Evolutionary conservation across 2,888 invertebrate genomes (phyloP).

Genomic region (Harpalus rubripes): DNA sequence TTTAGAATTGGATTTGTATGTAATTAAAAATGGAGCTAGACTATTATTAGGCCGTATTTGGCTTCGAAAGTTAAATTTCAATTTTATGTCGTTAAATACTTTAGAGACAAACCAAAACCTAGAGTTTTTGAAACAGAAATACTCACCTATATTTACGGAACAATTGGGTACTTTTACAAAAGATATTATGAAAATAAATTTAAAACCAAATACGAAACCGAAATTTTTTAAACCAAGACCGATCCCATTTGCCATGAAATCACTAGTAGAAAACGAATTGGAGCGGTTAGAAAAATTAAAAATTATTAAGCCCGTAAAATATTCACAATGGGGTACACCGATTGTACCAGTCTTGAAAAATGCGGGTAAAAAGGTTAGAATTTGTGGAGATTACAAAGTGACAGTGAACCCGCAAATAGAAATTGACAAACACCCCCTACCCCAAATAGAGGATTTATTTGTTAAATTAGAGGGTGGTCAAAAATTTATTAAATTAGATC

Average conservation of each 20-base stretch:
- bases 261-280: conserved; percentile 70
- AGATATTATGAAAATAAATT: conserved; percentile 10
- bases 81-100: not conserved
- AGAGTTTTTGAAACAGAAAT: conserved; percentile 11
- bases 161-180: conserved; percentile 21
- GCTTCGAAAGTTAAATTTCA: not conserved
- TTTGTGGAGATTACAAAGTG: conserved; percentile 8
- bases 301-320: conserved; percentile 13
- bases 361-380: not conserved
- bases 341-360: conserved; percentile 12
- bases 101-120: not conserved
- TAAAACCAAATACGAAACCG: conserved; percentile 8
- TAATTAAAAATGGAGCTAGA: conserved; percentile 15
- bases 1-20: conserved; percentile 6
- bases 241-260: conserved; percentile 70
- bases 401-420: conserved; percentile 12
- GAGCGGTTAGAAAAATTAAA: conserved; percentile 53
- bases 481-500: not conserved
- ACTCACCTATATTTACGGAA: not conserved
- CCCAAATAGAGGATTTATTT: conserved; percentile 1
- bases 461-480: not conserved
- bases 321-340: conserved; percentile 19
- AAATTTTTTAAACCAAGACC: conserved; percentile 69
- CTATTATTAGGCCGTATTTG: conserved; percentile 5
- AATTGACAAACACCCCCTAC: not conserved